Evolutionary conservation across 2,888 invertebrate genomes (phyloP), one percentile per base, ranked within the genome.

Genomic region (Plebejus argus): DNA sequence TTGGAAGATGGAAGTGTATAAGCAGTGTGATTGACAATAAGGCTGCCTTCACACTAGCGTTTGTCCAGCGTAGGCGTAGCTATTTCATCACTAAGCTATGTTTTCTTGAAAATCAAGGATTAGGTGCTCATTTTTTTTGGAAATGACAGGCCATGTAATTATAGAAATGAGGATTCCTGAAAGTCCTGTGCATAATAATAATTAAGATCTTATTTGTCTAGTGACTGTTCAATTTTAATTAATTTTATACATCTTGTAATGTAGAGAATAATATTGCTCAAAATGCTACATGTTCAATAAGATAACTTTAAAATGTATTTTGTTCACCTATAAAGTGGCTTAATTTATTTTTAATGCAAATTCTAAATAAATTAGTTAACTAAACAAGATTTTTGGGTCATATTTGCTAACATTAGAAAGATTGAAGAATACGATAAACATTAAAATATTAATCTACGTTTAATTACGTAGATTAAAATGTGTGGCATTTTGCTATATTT

Each of bases 161-260:
- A 39, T 39, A 6, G 2, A 39, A 39, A 39, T 39, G 39, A 39
- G 39, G 39, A 49, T 15, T 49, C 49, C 5, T 49, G 0, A 49
- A 39, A 39, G 39, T 39, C 18, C 15, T 4, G 12, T 49, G 15
- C 45, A 45, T 71, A 20, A 20, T n/a, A 45, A 71, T 66, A 5
- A 61, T 70, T 33, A 35, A 15, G 18, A 70, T 7, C 7, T 20
- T 20, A n/a, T 45, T 20, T 39, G 45, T 45, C 23, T 49, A n/a
- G 72, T 72, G 72, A 72, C 49, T 49, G 72, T 72, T 23, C 20
- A 49, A 15, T 72, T 72, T 49, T 20, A 49, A 20, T 39, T 49
- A 72, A 20, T 39, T 72, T 23, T 10, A n/a, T 45, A 20, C 45
- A 23, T 72, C 10, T 61, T 23, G 23, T 61, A 61, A 61, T 61